Conservation (phyloP, 2,888 invertebrate genomes). For the Platynereis dumerilii region DNA sequence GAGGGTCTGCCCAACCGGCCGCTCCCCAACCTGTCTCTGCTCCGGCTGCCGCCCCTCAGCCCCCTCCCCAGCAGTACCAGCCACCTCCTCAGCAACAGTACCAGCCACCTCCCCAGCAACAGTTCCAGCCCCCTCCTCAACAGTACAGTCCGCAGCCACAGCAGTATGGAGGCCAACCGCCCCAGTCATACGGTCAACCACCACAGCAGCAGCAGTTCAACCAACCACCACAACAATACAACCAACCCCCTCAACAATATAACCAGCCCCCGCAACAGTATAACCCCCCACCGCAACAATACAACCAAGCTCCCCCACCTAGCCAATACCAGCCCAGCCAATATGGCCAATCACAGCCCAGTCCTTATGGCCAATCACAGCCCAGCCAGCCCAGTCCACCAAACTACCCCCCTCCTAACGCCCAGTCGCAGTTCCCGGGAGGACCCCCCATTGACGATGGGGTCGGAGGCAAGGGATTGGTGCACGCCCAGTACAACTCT, state of each 20-base stretch:
- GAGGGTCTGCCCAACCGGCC: constrained; percentile 26
- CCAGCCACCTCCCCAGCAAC: constrained; percentile 24
- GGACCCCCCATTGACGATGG: neutral
- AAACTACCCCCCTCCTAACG: neutral
- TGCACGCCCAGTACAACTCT: constrained; percentile 7
- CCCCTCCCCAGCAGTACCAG: constrained; percentile 8
- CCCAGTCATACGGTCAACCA: no score
- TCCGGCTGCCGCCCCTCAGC: constrained; percentile 6
- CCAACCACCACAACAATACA: no score
- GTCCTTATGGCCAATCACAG: no score
- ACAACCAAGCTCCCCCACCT: no score
- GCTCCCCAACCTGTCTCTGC: constrained; percentile 26
- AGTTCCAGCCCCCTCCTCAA: constrained; percentile 1
- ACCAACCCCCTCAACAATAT: no score
- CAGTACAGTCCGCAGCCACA: constrained; percentile 1
- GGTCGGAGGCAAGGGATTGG: neutral
- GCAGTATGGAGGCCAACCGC: constrained; percentile 9
- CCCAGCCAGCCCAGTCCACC: neutral
- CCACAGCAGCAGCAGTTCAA: no score
- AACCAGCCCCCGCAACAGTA: no score
- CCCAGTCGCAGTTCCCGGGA: neutral
- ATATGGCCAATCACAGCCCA: no score
- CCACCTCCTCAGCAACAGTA: constrained; percentile 73
- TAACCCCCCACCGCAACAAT: no score
- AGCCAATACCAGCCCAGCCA: no score